phyloP scores from a whole-genome alignment of 1,140 invertebrate genomes.

The Tenebrio molitor region DNA sequence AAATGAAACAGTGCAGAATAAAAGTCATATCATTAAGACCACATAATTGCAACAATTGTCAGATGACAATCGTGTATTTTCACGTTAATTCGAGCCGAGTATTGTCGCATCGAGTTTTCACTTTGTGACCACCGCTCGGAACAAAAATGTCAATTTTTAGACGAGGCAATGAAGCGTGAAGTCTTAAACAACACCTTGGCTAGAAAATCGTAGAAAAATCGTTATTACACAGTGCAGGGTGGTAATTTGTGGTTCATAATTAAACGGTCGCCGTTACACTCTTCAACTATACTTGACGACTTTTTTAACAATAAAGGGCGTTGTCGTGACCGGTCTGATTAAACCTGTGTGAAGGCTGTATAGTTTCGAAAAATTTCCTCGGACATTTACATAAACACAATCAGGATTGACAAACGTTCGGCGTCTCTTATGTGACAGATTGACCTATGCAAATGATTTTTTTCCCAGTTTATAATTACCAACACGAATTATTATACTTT shows the following conservation, averaged over 20 bases:
- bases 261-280: not conserved
- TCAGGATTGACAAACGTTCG: slow-evolving; percentile 1
- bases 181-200: not conserved
- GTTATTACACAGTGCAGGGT: not conserved
- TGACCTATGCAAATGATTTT: slow-evolving; percentile 34
- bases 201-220: slow-evolving; percentile 25
- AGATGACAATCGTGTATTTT: slow-evolving; percentile 12
- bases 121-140: slow-evolving; percentile 7
- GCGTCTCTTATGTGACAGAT: slow-evolving; percentile 10
- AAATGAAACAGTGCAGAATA: slow-evolving; percentile 20
- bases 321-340: slow-evolving; percentile 20
- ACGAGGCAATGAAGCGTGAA: slow-evolving; percentile 19
- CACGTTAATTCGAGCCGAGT: slow-evolving; percentile 8
- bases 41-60: slow-evolving; percentile 21
- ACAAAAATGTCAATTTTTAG: slow-evolving; percentile 29
- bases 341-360: slow-evolving; percentile 3
- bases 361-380: not conserved
- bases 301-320: slow-evolving; percentile 25
- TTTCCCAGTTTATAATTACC: slow-evolving; percentile 3
- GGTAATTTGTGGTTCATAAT: not conserved
- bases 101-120: slow-evolving; percentile 21
- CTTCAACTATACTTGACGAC: not conserved
- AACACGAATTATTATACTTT: slow-evolving; percentile 11
- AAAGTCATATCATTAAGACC: slow-evolving; percentile 7
- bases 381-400: slow-evolving; percentile 29